Evolutionary conservation across 2,888 invertebrate species (phyloP).

Genomic region (Plagodis pulveraria): DNA sequence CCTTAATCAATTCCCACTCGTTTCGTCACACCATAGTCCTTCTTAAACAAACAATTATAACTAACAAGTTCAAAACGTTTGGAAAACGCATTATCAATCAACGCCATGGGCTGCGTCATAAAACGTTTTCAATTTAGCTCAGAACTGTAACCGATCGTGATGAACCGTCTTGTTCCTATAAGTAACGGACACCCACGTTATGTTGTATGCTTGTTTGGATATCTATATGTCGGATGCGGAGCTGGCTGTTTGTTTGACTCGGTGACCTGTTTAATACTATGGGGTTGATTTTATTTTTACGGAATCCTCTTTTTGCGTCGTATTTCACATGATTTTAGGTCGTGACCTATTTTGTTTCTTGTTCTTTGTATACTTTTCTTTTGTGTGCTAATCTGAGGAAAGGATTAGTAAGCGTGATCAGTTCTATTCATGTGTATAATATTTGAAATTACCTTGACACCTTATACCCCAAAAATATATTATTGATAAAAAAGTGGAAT

Average conservation of each 20-base stretch:
- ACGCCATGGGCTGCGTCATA: conserved; percentile 58
- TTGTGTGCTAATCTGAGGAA: too few relatives aligned
- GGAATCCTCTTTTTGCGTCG: too few relatives aligned
- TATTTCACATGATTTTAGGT: too few relatives aligned
- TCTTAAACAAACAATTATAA: conserved; percentile 36
- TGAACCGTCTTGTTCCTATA: conserved; percentile 65
- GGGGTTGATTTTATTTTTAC: too few relatives aligned
- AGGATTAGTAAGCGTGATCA: too few relatives aligned
- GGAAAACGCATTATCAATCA: conserved; percentile 65
- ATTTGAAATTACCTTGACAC: too few relatives aligned
- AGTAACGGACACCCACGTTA: conserved; percentile 68
- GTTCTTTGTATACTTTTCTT: too few relatives aligned
- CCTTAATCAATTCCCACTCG: conserved; percentile 24
- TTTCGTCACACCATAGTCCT: conserved; percentile 28
- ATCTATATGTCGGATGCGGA: conserved; percentile 8
- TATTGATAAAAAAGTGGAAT: too few relatives aligned
- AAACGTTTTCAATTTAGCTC: conserved; percentile 72
- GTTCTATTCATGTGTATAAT: too few relatives aligned
- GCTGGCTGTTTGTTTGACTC: conserved; percentile 13
- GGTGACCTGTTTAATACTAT: too few relatives aligned
- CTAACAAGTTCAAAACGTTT: conserved; percentile 41
- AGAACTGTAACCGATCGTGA: conserved; percentile 63
- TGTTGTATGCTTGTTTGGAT: conserved; percentile 43
- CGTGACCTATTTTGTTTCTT: too few relatives aligned
- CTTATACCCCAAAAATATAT: too few relatives aligned